Base-by-base conservation (phyloP, 92 coral and sea anemone genomes). In the Zoanthus sociatus region DNA sequence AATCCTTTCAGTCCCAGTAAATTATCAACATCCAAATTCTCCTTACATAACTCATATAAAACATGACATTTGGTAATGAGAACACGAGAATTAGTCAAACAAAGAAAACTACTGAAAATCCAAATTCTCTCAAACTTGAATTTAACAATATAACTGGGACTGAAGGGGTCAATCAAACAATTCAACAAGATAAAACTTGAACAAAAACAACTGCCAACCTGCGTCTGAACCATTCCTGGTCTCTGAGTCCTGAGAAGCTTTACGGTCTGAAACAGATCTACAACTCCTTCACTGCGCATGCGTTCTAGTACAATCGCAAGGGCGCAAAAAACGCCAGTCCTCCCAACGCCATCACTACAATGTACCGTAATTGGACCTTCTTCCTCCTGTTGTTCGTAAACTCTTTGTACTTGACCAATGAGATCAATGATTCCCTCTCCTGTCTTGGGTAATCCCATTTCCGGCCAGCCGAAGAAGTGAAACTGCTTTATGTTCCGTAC, bases 221-320 rank as follows among this genome's bases (percentile, higher is more conserved):
- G 95, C 71, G 96, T 95, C 77, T 97, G 97, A 11, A 97, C 94
- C 99, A 97, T 97, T 51, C 94, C 93, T 3, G 98, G 99, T 86
- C 99, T 92, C 86, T 97, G 99, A 9, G 98, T 94, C 68, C 99
- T 92, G 5, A 97, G 96, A 42, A 95, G 91, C 83, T 96, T 94
- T 42, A 95, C 99, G 10, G 99, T 97, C 87, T 97, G 98, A 90
- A 95, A 94, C 46, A 97, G 87, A 88, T 97, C 99, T 60, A 97
- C 99, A 15, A 95, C 99, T 18, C 99, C 99, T 79, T 95, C 99
- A 76, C 96, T 90, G 21, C 99, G 97, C 99, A 97, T 97, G 95
- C 99, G 97, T 53, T 97, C 99, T 60, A 97, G 86, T 45, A 97
- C 99, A 77, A 92, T 95, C 61, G 89, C 94, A 50, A 97, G 86